Evolutionary conservation across 2,113 vertebrate genomes (phyloP).

Genomic region (Halcyon senegalensis): DNA sequence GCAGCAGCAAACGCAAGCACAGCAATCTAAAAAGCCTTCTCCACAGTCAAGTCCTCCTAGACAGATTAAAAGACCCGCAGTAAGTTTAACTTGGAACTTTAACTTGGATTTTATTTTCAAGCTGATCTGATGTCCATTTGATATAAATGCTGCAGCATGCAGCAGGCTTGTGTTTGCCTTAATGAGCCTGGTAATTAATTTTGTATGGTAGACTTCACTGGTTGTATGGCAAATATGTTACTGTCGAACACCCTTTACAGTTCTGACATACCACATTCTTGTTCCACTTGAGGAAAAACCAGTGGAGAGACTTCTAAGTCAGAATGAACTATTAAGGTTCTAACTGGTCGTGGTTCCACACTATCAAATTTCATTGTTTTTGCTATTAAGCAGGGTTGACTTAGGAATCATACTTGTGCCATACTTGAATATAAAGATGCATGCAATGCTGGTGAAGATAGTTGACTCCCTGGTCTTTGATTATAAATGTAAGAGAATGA

Average conservation of each 20-base stretch:
- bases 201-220: background rate
- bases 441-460: background rate
- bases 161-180: background rate
- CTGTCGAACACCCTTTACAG: background rate
- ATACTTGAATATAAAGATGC: background rate
- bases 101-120: background rate
- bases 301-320: background rate
- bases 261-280: background rate
- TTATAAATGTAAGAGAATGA: background rate
- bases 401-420: background rate
- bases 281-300: background rate
- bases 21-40: conserved; percentile 88
- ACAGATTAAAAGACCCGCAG: conserved; percentile 88
- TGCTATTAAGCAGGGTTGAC: background rate
- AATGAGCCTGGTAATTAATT: background rate
- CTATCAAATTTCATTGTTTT: background rate
- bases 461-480: background rate
- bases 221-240: background rate
- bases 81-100: conserved; percentile 71
- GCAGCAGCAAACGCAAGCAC: conserved; percentile 74
- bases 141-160: background rate
- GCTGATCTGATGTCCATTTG: background rate
- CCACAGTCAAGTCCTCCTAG: conserved; percentile 92
- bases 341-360: background rate
- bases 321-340: background rate